Conservation (phyloP, 2,113 vertebrate species). For the Butorides virescens region DNA sequence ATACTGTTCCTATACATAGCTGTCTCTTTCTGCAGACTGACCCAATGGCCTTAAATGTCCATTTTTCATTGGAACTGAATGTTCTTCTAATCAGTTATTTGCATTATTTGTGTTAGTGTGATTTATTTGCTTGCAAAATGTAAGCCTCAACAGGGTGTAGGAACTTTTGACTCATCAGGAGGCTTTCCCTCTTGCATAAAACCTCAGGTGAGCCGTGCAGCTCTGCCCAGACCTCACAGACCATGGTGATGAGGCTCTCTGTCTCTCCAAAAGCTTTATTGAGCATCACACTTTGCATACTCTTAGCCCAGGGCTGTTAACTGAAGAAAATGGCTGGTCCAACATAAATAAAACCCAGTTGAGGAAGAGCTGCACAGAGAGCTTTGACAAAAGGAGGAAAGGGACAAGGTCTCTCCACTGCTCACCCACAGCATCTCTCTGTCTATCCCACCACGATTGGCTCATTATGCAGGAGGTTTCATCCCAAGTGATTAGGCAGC, state of each 20-base stretch:
- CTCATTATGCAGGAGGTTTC: neutral
- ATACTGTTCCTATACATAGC: neutral
- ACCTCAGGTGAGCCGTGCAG: neutral
- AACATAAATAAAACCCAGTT: neutral
- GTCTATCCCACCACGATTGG: fast-evolving
- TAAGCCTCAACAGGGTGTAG: neutral
- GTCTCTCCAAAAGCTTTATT: neutral
- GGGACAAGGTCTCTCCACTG: neutral
- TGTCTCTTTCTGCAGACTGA: neutral
- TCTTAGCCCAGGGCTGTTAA: neutral
- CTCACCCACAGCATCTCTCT: neutral
- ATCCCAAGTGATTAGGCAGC: constrained; percentile 28
- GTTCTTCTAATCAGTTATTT: neutral
- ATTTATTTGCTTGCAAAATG: neutral
- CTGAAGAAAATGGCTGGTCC: neutral
- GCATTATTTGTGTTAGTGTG: neutral
- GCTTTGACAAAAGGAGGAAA: neutral
- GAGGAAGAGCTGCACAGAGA: neutral
- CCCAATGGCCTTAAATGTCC: neutral
- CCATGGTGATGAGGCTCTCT: fast-evolving
- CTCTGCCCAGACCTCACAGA: neutral
- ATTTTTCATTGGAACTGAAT: neutral
- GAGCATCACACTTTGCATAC: neutral
- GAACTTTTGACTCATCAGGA: neutral
- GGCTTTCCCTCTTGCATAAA: neutral